Conservation (phyloP, 2,797 vertebrate genomes). For the Spinus olivaceus region DNA sequence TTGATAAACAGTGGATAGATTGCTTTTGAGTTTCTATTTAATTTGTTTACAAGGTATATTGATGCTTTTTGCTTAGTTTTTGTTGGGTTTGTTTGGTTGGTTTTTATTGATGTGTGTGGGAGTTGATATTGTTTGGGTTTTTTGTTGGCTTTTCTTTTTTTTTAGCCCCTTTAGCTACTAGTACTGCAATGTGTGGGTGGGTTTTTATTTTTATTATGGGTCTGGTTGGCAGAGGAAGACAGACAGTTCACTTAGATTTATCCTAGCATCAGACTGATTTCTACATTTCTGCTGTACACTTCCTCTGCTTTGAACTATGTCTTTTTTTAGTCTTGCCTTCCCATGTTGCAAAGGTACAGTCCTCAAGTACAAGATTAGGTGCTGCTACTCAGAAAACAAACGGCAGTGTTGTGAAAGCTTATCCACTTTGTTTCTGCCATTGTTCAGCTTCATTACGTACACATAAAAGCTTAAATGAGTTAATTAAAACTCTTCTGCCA, state of each 20-base stretch:
- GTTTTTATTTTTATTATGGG: background rate
- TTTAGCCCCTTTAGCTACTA: background rate
- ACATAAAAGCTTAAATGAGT: background rate
- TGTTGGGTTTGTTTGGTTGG: background rate
- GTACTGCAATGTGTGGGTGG: too few relatives aligned
- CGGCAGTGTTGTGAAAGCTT: background rate
- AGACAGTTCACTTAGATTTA: background rate
- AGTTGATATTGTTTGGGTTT: rapidly evolving
- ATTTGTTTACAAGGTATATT: background rate
- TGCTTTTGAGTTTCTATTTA: background rate
- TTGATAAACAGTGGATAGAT: background rate
- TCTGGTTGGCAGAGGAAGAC: background rate
- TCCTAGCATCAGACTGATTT: background rate
- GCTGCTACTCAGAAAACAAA: background rate
- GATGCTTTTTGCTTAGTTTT: background rate
- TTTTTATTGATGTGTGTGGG: background rate
- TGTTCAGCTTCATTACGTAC: background rate
- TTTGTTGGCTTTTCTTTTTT: background rate
- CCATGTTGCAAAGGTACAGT: background rate
- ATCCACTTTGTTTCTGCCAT: background rate
- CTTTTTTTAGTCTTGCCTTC: background rate
- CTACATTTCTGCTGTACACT: background rate
- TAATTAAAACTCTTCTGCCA: background rate
- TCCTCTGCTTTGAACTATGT: background rate
- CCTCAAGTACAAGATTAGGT: background rate